These are phyloP conservation scores for Dicyrtoma fusca DNA, from an alignment of 2,888 invertebrate species.

Conservation along the genomic window DNA sequence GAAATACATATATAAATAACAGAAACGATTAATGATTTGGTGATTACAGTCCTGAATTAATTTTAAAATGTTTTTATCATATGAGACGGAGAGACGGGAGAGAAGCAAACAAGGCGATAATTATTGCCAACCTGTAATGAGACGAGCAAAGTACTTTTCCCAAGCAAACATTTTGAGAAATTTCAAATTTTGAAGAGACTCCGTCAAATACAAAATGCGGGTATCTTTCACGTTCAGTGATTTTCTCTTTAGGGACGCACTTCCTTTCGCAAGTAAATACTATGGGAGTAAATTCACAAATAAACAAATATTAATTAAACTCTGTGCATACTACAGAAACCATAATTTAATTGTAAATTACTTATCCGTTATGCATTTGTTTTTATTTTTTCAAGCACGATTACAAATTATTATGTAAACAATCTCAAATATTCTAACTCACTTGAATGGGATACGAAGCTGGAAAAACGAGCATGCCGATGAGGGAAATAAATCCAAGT, in stretches of 20 bases:
- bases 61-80: no score
- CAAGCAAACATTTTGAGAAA: slow-evolving; percentile 70
- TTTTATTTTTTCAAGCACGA: not conserved
- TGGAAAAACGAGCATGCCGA: slow-evolving; percentile 63
- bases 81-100: no score
- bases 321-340: no score
- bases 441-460: slow-evolving; percentile 65
- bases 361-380: no score
- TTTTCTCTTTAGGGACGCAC: slow-evolving; percentile 59
- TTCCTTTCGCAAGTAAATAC: slow-evolving; percentile 61
- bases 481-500: slow-evolving; percentile 64
- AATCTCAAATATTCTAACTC: slow-evolving; percentile 45
- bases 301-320: no score
- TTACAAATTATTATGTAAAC: not conserved
- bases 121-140: slow-evolving; percentile 59
- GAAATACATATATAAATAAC: no score
- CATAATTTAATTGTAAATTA: no score
- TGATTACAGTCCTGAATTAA: no score
- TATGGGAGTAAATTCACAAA: slow-evolving; percentile 56
- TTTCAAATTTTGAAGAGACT: slow-evolving; percentile 66
- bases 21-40: no score
- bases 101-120: no score
- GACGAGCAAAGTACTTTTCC: slow-evolving; percentile 66
- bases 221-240: slow-evolving; percentile 59
- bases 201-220: slow-evolving; percentile 64